phyloP scores from a whole-genome alignment of 2,113 vertebrate species.

The Labrus mixtus region DNA sequence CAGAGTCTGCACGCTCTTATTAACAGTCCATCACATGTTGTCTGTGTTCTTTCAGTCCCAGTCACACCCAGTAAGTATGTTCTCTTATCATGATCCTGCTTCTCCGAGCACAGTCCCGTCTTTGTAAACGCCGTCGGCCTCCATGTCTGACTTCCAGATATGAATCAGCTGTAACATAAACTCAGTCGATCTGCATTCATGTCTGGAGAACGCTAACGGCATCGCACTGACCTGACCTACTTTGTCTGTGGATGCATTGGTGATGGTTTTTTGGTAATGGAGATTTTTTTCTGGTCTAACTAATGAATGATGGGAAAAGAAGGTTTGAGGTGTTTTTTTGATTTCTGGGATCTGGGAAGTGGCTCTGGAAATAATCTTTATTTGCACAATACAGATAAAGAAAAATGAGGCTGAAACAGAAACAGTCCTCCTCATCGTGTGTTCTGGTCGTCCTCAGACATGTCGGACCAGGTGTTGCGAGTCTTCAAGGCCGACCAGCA shows the following conservation, averaged over 20 bases:
- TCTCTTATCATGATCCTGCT: slow-evolving; percentile 11
- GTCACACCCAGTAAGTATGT: slow-evolving; percentile 75
- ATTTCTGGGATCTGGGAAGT: not conserved
- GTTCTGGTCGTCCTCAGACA: slow-evolving; percentile 80
- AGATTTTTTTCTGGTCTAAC: slow-evolving; percentile 35
- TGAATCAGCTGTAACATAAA: slow-evolving; percentile 21
- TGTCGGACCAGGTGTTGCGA: slow-evolving; percentile 95
- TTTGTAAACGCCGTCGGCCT: slow-evolving; percentile 20
- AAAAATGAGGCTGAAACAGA: not conserved
- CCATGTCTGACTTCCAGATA: not conserved
- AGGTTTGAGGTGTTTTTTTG: not conserved
- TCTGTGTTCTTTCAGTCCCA: slow-evolving; percentile 76
- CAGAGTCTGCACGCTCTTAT: not conserved
- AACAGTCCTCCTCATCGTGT: not conserved
- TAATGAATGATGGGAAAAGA: slow-evolving; percentile 12
- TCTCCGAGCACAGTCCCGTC: slow-evolving; percentile 12
- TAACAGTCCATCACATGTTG: slow-evolving; percentile 59
- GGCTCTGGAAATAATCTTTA: not conserved
- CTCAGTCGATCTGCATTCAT: slow-evolving; percentile 16
- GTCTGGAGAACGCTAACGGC: slow-evolving; percentile 18
- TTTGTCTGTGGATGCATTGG: slow-evolving; percentile 6
- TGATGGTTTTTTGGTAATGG: not conserved
- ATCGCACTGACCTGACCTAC: slow-evolving; percentile 1
- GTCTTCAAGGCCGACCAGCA: slow-evolving; percentile 99
- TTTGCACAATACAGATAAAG: too few relatives aligned